Percentiles rank a stretch among this genome's conserved stretches.
Evolutionary conservation across 1,140 invertebrate species (phyloP).

Genomic region (Drosophila insularis): DNA sequence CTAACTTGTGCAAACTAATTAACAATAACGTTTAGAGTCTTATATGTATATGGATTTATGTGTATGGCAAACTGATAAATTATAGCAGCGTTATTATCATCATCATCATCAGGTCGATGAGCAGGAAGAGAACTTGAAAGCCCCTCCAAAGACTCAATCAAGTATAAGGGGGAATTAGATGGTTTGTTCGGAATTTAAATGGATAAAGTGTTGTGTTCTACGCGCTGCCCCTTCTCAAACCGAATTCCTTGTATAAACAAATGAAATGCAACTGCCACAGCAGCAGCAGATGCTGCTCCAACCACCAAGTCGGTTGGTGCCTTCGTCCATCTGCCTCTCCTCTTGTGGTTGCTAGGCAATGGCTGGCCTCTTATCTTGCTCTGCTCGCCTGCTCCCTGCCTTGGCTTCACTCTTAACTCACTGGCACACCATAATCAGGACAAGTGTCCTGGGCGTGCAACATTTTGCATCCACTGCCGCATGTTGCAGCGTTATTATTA

Average conservation of each 20-base stretch:
- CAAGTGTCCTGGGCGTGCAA: conserved; percentile 66
- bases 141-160: conserved; percentile 37
- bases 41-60: background rate
- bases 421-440: conserved; percentile 71
- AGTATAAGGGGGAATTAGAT: conserved; percentile 15
- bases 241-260: conserved; percentile 62
- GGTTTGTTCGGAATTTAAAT: conserved; percentile 10
- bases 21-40: conserved; percentile 36
- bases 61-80: conserved; percentile 19
- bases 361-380: background rate
- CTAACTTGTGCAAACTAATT: conserved; percentile 39
- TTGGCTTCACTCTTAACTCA: conserved; percentile 41
- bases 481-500: conserved; percentile 55
- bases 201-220: background rate
- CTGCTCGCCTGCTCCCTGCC: background rate
- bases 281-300: conserved; percentile 38
- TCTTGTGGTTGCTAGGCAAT: conserved; percentile 37
- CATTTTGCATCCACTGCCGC: conserved; percentile 47
- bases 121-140: conserved; percentile 12
- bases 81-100: conserved; percentile 66
- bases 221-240: conserved; percentile 15
- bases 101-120: conserved; percentile 14
- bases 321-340: conserved; percentile 32
- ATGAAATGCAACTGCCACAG: conserved; percentile 60
- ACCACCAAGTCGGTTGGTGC: conserved; percentile 34